phyloP scores from a whole-genome alignment of 2,888 invertebrate genomes.

The Eupithecia abbreviata region DNA sequence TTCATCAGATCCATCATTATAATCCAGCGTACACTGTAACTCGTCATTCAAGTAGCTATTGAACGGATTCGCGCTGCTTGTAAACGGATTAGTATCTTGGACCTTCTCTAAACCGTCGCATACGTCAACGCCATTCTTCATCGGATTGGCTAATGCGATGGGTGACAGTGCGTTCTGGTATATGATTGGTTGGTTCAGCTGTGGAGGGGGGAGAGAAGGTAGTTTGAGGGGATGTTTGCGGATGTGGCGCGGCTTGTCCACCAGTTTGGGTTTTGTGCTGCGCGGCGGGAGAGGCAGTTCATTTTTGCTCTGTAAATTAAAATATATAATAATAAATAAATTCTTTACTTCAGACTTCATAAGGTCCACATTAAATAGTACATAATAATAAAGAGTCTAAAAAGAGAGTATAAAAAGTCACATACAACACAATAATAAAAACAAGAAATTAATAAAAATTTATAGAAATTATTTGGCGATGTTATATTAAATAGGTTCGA shows the following conservation, averaged over 20 bases:
- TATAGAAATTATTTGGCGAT: too few relatives aligned
- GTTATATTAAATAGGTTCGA: too few relatives aligned
- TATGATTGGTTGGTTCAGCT: conserved; percentile 48
- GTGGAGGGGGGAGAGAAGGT: conserved; percentile 40
- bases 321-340: too few relatives aligned
- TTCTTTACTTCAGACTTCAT: too few relatives aligned
- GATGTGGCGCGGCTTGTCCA: conserved; percentile 72
- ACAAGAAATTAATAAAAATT: too few relatives aligned
- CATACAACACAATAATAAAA: too few relatives aligned
- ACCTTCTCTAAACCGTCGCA: conserved; percentile 56
- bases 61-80: conserved; percentile 40
- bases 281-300: conserved; percentile 70
- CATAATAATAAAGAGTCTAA: too few relatives aligned
- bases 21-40: conserved; percentile 12
- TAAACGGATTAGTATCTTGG: conserved; percentile 65
- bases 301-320: conserved; percentile 57
- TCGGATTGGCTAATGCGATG: conserved; percentile 14
- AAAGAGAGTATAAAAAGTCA: too few relatives aligned
- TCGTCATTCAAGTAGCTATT: conserved; percentile 26
- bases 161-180: conserved; percentile 65
- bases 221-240: conserved; percentile 69
- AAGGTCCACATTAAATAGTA: too few relatives aligned
- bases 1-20: conserved; percentile 30
- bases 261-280: conserved; percentile 64
- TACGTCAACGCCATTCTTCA: conserved; percentile 49